phyloP scores from a whole-genome alignment of 2,797 vertebrate genomes.

The Pterois miles region DNA sequence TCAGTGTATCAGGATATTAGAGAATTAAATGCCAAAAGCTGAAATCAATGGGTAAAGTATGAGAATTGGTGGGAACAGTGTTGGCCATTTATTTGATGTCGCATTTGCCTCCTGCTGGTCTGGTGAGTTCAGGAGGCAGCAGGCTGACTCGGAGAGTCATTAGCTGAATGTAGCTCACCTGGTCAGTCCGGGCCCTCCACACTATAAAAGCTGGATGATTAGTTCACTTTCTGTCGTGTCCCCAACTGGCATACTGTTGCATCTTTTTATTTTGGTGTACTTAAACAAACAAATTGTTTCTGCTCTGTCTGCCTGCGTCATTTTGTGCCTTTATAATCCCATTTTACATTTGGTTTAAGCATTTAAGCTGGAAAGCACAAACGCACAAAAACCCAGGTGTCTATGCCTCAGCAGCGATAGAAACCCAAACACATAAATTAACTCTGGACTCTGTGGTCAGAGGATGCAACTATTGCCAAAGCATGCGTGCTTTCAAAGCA shows the following conservation, averaged over 20 bases:
- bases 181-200: not conserved
- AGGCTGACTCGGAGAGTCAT: not conserved
- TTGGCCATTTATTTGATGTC: too few relatives aligned
- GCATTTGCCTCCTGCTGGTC: too few relatives aligned
- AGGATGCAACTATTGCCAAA: not conserved
- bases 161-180: not conserved
- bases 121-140: too few relatives aligned
- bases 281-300: not conserved
- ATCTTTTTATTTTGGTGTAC: not conserved
- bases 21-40: not conserved
- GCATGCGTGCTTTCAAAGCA: not conserved
- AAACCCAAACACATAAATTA: not conserved
- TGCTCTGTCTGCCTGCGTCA: not conserved
- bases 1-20: not conserved
- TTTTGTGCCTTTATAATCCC: not conserved
- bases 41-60: too few relatives aligned
- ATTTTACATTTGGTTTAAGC: not conserved
- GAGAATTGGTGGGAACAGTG: too few relatives aligned
- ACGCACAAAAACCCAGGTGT: not conserved
- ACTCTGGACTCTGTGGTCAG: not conserved
- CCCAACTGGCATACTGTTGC: not conserved
- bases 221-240: not conserved
- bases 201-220: not conserved
- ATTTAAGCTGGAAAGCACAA: not conserved
- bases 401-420: not conserved